Conservation (phyloP, 2,113 vertebrate species). For the Athene noctua region DNA sequence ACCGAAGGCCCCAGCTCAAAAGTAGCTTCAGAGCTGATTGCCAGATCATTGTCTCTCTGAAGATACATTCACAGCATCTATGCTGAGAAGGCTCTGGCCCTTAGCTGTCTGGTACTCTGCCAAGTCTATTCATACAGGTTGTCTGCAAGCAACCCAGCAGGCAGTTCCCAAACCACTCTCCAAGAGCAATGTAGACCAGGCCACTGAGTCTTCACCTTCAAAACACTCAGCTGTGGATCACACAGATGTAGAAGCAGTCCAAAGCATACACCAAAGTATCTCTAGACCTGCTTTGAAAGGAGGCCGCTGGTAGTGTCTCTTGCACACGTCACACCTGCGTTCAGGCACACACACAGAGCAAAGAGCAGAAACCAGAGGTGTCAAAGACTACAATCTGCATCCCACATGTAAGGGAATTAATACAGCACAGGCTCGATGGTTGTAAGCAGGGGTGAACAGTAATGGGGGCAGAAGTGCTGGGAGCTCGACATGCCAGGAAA, state of each 20-base stretch:
- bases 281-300: neutral
- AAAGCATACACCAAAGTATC: rapidly evolving
- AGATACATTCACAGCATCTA: neutral
- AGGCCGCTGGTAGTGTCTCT: neutral
- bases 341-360: neutral
- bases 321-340: rapidly evolving
- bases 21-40: neutral
- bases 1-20: neutral
- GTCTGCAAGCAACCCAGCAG: neutral
- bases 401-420: neutral
- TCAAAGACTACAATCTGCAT: neutral
- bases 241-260: neutral
- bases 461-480: neutral
- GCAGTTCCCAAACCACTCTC: neutral
- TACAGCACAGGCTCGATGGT: neutral
- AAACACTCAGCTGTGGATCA: neutral
- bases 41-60: neutral
- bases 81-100: neutral
- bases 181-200: neutral
- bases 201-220: neutral
- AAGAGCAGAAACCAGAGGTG: neutral
- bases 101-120: neutral
- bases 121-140: neutral
- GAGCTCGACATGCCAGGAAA: neutral
- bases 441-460: neutral